Evolutionary conservation across 2,888 invertebrate genomes (phyloP).

Genomic region (Cheilosia pagana): DNA sequence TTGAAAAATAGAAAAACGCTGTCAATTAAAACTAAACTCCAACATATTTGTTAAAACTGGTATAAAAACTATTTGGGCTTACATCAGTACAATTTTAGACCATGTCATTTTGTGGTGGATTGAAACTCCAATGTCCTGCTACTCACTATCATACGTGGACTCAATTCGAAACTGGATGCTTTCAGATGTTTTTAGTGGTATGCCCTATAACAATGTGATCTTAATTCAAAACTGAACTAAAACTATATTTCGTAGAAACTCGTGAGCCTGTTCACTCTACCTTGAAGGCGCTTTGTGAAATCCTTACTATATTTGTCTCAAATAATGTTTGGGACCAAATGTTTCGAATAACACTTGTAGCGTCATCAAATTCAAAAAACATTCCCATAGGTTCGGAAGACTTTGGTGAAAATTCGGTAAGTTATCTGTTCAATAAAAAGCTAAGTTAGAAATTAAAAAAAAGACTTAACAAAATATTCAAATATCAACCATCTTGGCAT

Average conservation of each 20-base stretch:
- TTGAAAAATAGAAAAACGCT: neutral
- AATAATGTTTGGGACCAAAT: constrained; percentile 92
- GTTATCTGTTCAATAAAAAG: neutral
- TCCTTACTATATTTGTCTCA: constrained; percentile 90
- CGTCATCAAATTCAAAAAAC: constrained; percentile 75
- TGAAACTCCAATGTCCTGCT: constrained; percentile 88
- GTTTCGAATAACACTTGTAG: constrained; percentile 82
- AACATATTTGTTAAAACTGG: constrained; percentile 10
- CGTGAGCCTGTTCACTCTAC: constrained; percentile 89
- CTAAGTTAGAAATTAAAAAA: neutral
- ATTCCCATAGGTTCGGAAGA: neutral
- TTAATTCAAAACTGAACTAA: neutral
- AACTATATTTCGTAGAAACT: constrained; percentile 84
- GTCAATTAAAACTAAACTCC: neutral
- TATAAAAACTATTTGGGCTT: constrained; percentile 87
- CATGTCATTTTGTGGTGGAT: constrained; percentile 95
- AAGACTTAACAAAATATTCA: too few species aligned
- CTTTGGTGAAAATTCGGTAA: constrained; percentile 14
- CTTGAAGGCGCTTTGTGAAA: constrained; percentile 90
- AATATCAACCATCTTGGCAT: too few species aligned
- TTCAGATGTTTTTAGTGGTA: constrained; percentile 79
- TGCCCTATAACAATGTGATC: neutral
- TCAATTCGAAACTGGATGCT: constrained; percentile 80
- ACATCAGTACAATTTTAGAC: constrained; percentile 91
- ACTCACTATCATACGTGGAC: constrained; percentile 80